Conservation (phyloP, 1,140 invertebrate species). For the Eupeodes corollae region DNA sequence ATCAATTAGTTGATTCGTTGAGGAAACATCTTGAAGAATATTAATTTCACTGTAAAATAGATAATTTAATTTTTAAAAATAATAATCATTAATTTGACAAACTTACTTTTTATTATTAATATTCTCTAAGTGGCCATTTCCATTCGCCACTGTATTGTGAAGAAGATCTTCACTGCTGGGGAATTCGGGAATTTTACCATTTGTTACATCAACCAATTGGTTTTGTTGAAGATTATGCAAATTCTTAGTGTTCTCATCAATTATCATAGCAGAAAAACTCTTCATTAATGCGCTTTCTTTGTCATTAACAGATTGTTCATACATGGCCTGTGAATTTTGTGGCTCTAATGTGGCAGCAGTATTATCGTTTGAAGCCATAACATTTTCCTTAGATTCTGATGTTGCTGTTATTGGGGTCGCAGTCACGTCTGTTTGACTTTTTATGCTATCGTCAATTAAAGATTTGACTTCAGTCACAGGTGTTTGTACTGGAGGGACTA, state of each 20-base stretch:
- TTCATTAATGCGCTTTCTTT: slow-evolving; percentile 36
- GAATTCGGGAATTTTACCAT: slow-evolving; percentile 23
- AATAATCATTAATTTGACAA: neutral
- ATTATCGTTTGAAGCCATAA: slow-evolving; percentile 20
- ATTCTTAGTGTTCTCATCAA: slow-evolving; percentile 35
- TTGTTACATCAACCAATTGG: slow-evolving; percentile 22
- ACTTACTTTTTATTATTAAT: slow-evolving; percentile 37
- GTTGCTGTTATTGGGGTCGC: slow-evolving; percentile 9
- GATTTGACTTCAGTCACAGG: slow-evolving; percentile 17
- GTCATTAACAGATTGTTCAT: slow-evolving; percentile 35
- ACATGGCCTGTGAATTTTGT: slow-evolving; percentile 27
- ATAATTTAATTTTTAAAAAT: neutral
- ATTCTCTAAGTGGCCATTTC: slow-evolving; percentile 36
- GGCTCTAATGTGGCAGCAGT: slow-evolving; percentile 11
- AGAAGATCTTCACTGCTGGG: slow-evolving; percentile 14
- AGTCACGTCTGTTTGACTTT: slow-evolving; percentile 1
- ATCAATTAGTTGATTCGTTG: slow-evolving; percentile 32
- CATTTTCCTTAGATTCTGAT: neutral
- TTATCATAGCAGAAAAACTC: slow-evolving; percentile 34
- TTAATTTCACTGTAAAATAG: slow-evolving; percentile 27
- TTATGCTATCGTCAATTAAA: neutral
- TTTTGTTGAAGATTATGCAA: slow-evolving; percentile 16
- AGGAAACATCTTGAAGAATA: slow-evolving; percentile 26
- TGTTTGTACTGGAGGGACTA: slow-evolving; percentile 20
- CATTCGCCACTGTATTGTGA: slow-evolving; percentile 25